phyloP scores from a whole-genome alignment of 2,888 invertebrate species.

The Apocheima hispidaria region DNA sequence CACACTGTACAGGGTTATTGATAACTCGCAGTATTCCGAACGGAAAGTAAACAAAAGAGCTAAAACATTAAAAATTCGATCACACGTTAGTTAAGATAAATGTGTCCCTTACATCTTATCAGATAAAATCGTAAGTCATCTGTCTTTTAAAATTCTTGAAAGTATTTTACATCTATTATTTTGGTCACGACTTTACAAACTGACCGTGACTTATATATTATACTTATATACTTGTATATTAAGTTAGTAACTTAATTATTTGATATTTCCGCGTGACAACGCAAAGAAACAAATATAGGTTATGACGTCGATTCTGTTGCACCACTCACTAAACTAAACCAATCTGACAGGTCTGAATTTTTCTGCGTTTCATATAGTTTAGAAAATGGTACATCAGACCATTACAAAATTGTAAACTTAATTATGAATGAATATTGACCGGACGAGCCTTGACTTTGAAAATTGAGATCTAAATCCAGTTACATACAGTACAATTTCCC shows the following conservation, averaged over 20 bases:
- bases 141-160: not conserved
- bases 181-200: not conserved
- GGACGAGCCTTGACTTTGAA: not conserved
- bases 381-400: no score
- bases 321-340: no score
- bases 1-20: no score
- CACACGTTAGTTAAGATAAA: no score
- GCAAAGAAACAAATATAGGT: no score
- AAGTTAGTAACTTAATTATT: not conserved
- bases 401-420: not conserved
- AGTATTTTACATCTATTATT: not conserved
- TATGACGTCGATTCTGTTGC: no score
- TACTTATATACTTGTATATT: not conserved
- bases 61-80: no score
- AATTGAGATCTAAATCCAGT: not conserved
- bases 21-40: no score
- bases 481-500: not conserved
- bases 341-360: no score
- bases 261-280: not conserved
- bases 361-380: no score
- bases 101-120: not conserved
- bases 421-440: conserved; percentile 5
- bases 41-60: no score
- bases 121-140: not conserved
- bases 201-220: not conserved